Base-by-base conservation (phyloP, 2,797 vertebrate genomes). In the Muscicapa comitata region DNA sequence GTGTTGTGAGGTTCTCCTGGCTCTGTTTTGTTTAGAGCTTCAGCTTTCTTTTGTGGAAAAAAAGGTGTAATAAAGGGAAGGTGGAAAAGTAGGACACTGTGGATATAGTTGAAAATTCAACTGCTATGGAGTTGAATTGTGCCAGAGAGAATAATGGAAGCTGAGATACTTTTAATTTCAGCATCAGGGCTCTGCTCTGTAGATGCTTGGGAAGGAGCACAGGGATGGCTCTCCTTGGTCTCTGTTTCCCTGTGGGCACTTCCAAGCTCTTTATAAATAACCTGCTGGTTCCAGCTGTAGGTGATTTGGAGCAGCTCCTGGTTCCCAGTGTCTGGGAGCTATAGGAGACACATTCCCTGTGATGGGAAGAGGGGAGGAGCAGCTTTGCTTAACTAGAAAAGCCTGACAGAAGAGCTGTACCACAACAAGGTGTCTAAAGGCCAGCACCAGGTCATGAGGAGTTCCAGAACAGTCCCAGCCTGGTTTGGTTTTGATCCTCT, bases 81-180 rank as follows among this genome's bases (percentile, higher is more conserved):
- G 7, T 3, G 1, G 1, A 0, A 3, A 20, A 40, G 21, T 2
- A 50, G 17, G 9, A 5, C 9, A 2, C 20, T 18, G 3, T 15
- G n/a, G 6, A 2, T 53, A 7, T 4, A 53, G 42, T 8, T 29
- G 17, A 40, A 65, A 72, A 45, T 17, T 7, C 14, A 63, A 13
- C 20, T 68, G 16, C 23, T 62, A 0, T 17, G 29, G 25, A 51
- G 40, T 1, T n/a, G 50, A 62, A 35, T 35, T 74, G 24, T 63
- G 17, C 10, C 28, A 77, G 37, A 25, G 14, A 48, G n/a, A 38
- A 17, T 7, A 15, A 35, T 21, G 47, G 42, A 51, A 79, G 25
- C 28, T 71, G 40, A 4, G 31, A n/a, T 70, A 15, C 18, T 25
- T 65, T 19, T 35, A 9, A 26, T 47, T 40, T 62, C 62, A 80